Base-by-base conservation (phyloP, 2,113 vertebrate species). In the Platichthys flesus region DNA sequence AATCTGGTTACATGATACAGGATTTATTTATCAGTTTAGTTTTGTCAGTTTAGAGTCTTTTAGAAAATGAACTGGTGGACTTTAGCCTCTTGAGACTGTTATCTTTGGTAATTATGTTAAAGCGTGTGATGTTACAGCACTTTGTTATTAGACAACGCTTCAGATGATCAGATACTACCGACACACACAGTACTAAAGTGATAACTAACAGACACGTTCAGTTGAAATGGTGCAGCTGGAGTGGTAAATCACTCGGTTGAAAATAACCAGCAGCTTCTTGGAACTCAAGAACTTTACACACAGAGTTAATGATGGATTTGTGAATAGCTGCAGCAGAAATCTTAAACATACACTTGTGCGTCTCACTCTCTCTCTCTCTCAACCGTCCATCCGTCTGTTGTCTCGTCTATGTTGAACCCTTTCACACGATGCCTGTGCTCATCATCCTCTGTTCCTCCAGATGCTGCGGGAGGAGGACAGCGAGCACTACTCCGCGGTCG, bases 391-490 rank as follows among this genome's bases (percentile, higher is more conserved):
- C 21, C 3, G 4, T 51, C 24, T 24, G 24, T 12, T 63, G 20
- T 56, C 51, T 58, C 21, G 1, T 62, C 0, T 56, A 24, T 45
- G 4, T 40, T 13, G 2, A 71, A 0, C 28, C 28, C 24, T 52
- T 14, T 51, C 28, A 35, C 58, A 42, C 47, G 18, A 1, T 24
- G 23, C 71, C 18, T 52, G 4, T 40, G n/a, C 1, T 0, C n/a
- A 31, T 58, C 35, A 68, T 76, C 28, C 12, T 73, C 58, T 75
- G 68, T 81, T 31, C 66, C 10, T 87, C 49, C 90, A 97, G 97
- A 93, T 97, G 89, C 93, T 99, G 74, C 94, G 96, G 78, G 76
- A 96, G 9, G 95, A 97, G 85, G 96, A 97, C 74, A 97, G 95
- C 0, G 93, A 97, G 68, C 92, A 96, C 79, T 97, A 96, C 86